These are phyloP conservation scores for Hyles euphorbiae DNA, from an alignment of 1,140 invertebrate species.

Conservation along the genomic window DNA sequence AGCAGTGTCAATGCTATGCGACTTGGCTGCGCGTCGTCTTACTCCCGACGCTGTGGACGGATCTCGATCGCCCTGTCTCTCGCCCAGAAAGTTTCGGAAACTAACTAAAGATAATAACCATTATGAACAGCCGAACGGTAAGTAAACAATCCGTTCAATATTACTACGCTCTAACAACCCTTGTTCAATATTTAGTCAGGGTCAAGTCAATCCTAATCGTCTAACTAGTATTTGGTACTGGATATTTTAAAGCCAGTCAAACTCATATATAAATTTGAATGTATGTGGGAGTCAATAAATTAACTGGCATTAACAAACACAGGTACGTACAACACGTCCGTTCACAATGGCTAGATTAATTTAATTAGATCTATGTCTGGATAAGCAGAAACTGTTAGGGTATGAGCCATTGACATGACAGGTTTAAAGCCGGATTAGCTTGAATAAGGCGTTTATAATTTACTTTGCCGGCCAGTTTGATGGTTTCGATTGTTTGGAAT, in stretches of 20 bases:
- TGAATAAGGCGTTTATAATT: too few relatives aligned
- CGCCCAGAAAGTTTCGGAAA: constrained; percentile 77
- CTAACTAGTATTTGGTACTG: too few relatives aligned
- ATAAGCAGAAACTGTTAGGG: not conserved
- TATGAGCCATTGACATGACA: too few relatives aligned
- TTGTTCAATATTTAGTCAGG: too few relatives aligned
- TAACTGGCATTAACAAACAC: constrained; percentile 13
- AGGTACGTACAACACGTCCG: not conserved
- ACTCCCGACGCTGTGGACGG: constrained; percentile 77
- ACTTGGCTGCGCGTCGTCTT: constrained; percentile 84
- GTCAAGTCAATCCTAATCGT: too few relatives aligned
- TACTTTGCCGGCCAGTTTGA: too few relatives aligned
- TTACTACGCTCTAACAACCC: too few relatives aligned
- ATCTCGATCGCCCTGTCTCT: constrained; percentile 78
- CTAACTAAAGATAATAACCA: constrained; percentile 71
- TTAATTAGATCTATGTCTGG: constrained; percentile 8
- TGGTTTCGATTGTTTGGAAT: too few relatives aligned
- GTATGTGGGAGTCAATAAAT: constrained; percentile 8
- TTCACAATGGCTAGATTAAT: not conserved
- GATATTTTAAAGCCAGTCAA: too few relatives aligned
- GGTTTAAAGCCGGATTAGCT: too few relatives aligned
- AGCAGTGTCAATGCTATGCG: constrained; percentile 88
- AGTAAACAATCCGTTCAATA: constrained; percentile 12
- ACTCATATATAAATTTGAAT: too few relatives aligned
- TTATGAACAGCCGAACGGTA: constrained; percentile 70